A percentile compares a stretch with the other conserved stretches of the same genome.
Conservation (phyloP, 1,140 invertebrate species). For the Choristoneura fumiferana region DNA sequence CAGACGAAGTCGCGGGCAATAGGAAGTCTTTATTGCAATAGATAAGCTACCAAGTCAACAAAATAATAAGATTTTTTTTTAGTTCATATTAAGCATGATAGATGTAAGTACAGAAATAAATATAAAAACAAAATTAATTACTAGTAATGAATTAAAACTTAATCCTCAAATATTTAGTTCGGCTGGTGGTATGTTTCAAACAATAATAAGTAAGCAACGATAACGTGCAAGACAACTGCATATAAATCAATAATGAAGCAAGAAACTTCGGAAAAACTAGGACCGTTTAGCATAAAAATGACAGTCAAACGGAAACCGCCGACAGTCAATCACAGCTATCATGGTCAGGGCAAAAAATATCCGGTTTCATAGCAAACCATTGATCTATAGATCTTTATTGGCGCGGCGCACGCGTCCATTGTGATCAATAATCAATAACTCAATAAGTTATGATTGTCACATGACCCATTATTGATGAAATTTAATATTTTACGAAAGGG, state of each 20-base stretch:
- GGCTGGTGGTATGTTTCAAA: no score
- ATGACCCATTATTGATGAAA: constrained; percentile 52
- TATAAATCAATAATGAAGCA: constrained; percentile 6
- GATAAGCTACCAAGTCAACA: no score
- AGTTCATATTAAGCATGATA: no score
- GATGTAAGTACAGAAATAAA: no score
- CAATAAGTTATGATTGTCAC: constrained; percentile 55
- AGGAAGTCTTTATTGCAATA: no score
- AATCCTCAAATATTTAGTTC: no score
- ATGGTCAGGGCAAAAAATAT: constrained; percentile 49
- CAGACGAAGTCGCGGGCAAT: no score
- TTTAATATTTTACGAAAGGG: constrained; percentile 59
- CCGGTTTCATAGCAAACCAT: constrained; percentile 47
- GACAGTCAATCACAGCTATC: constrained; percentile 12
- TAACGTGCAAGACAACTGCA: neutral
- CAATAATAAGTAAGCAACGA: no score
- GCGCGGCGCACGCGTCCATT: constrained; percentile 54
- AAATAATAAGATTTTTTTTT: no score
- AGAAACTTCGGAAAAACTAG: constrained; percentile 6
- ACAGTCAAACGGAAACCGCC: neutral
- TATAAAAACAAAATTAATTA: no score
- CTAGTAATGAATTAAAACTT: no score
- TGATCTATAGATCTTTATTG: constrained; percentile 47
- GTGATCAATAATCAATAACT: constrained; percentile 53
- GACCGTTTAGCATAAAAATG: constrained; percentile 17